Percentiles rank a stretch among this genome's conserved stretches.
Evolutionary conservation across 2,888 invertebrate species (phyloP).

Genomic region (Steinernema scapterisci): DNA sequence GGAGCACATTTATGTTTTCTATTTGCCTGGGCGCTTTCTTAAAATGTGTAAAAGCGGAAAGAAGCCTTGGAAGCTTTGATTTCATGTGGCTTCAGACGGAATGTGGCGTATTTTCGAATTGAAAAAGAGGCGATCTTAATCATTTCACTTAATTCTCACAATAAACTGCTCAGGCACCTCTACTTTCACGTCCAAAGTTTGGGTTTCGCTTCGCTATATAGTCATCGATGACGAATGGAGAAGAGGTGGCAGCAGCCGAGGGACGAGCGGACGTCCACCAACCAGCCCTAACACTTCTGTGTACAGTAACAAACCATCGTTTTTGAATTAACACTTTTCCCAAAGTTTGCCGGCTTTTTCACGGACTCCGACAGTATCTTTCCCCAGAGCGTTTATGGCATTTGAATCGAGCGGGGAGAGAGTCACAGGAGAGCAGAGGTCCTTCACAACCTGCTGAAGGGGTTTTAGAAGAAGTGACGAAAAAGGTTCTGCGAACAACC

Average conservation of each 20-base stretch:
- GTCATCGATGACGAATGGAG: constrained; percentile 26
- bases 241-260: neutral
- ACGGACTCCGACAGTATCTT: too few species aligned
- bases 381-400: too few species aligned
- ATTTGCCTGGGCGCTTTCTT: too few species aligned
- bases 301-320: neutral
- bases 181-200: constrained; percentile 22
- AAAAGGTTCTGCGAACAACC: too few species aligned
- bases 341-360: neutral
- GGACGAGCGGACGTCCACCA: neutral
- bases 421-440: too few species aligned
- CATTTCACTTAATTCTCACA: constrained; percentile 24
- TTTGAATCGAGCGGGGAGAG: too few species aligned
- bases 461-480: too few species aligned
- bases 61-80: too few species aligned
- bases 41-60: too few species aligned
- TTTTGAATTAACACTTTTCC: neutral
- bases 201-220: neutral
- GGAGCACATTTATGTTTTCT: too few species aligned
- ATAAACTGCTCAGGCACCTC: neutral
- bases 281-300: too few species aligned
- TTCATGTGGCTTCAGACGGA: neutral
- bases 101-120: neutral
- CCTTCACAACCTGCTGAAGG: too few species aligned
- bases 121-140: neutral